Percentiles rank a stretch among this genome's conserved stretches.
These are phyloP conservation scores for Dendroctonus valens DNA, from an alignment of 1,140 invertebrate genomes.

Conservation along the genomic window DNA sequence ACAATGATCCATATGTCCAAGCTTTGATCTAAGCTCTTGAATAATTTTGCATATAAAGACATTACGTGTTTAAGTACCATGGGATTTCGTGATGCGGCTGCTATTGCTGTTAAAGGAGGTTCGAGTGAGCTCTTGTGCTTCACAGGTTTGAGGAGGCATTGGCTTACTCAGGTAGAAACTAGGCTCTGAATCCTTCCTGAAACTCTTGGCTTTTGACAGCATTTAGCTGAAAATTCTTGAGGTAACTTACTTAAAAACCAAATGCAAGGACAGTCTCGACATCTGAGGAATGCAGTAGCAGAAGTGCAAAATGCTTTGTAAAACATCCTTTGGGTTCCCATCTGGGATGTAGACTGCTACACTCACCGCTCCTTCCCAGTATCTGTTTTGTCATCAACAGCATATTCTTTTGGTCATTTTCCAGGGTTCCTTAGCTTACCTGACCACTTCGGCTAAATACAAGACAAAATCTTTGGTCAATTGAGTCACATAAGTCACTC, in stretches of 20 bases:
- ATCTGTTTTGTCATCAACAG: conserved; percentile 36
- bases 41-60: too few relatives aligned
- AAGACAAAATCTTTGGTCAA: conserved; percentile 72
- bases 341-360: conserved; percentile 70
- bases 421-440: too few relatives aligned
- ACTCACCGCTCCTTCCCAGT: conserved; percentile 74
- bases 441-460: conserved; percentile 56
- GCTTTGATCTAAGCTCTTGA: too few relatives aligned
- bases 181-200: conserved; percentile 9
- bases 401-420: neutral
- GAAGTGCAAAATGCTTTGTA: conserved; percentile 61
- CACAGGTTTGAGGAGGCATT: conserved; percentile 20
- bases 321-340: conserved; percentile 61
- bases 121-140: conserved; percentile 5
- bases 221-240: neutral
- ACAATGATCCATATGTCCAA: neutral
- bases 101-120: too few relatives aligned
- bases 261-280: conserved; percentile 68
- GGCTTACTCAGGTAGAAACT: neutral
- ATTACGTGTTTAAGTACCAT: too few relatives aligned
- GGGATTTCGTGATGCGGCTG: too few relatives aligned
- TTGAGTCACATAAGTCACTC: conserved; percentile 70
- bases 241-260: conserved; percentile 55
- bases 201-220: neutral
- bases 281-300: conserved; percentile 65